Evolutionary conservation across 2,888 invertebrate genomes (phyloP), one percentile per base, ranked within the genome.

Genomic region (Drosophila quinaria): DNA sequence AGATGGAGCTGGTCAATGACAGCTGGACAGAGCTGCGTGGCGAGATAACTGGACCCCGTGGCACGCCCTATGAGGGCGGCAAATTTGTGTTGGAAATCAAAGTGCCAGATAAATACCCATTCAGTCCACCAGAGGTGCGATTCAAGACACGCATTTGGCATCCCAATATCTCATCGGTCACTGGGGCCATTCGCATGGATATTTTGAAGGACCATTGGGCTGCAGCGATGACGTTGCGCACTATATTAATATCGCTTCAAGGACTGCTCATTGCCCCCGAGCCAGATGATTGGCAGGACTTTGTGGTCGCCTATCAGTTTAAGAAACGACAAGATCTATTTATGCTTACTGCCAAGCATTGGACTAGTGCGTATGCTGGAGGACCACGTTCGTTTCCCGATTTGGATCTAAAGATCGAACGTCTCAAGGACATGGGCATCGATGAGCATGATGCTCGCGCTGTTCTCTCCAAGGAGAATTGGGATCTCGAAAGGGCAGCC

Each of bases 61-160:
- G 99, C 91, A 99, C 99, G 31, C 98, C 99, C 0, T 99, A 99
- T 92, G 98, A 98, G 93, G 98, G 98, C 47, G 99, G 99, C 19
- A 96, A 95, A 87, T 99, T 98, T 94, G 93, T 96, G 74, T 94
- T 99, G 79, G 98, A 99, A 93, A 99, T 99, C 75, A 97, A 97
- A 94, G 98, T 99, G 81, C 99, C 99, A 85, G 98, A 99, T 93
- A 98, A 98, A 35, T 99, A 99, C 94, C 99, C 99, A 17, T 99
- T 99, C 93, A 98, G 98, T 94, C 99, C 99, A 74, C 99, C 99
- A 49, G 71, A 98, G 98, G 97, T 99, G 75, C 96, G 97, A 81
- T 99, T 99, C 94, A 95, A 97, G 81, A 99, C 99, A 73, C 98
- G 97, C 94, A 98, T 99, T 92, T 99, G 99, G 99, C 99, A 99